Conservation (phyloP, 2,797 vertebrate genomes). For the Pampus argenteus region DNA sequence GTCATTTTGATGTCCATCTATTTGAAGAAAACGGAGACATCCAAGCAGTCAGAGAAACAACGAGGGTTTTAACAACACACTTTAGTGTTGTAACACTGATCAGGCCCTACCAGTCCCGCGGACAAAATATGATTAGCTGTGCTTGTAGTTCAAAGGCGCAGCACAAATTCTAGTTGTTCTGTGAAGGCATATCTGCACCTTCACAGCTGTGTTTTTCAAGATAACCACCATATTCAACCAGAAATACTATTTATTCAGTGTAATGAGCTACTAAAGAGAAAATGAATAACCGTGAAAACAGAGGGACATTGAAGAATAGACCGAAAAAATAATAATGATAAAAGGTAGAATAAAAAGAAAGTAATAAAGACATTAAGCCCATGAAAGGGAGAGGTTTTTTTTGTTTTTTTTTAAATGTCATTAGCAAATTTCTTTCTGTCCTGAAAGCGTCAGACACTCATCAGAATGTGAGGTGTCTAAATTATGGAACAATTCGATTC, state of each 20-base stretch:
- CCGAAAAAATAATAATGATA: slow-evolving; percentile 66
- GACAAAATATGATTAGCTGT: slow-evolving; percentile 71
- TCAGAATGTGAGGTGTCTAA: slow-evolving; percentile 31
- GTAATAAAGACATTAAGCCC: slow-evolving; percentile 64
- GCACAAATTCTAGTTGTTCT: slow-evolving; percentile 62
- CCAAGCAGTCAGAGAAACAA: slow-evolving; percentile 43
- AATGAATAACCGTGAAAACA: slow-evolving; percentile 65
- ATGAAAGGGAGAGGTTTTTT: slow-evolving; percentile 58
- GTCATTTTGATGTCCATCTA: slow-evolving; percentile 41
- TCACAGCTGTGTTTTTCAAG: slow-evolving; percentile 83
- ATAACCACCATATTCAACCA: slow-evolving; percentile 76
- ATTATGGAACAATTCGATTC: slow-evolving; percentile 39
- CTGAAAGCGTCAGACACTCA: slow-evolving; percentile 47
- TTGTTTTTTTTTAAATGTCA: slow-evolving; percentile 50
- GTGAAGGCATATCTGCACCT: slow-evolving; percentile 65
- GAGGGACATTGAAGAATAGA: slow-evolving; percentile 46
- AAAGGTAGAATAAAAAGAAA: slow-evolving; percentile 68
- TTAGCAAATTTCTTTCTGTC: slow-evolving; percentile 57
- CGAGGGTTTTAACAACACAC: slow-evolving; percentile 55
- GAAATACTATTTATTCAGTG: slow-evolving; percentile 76
- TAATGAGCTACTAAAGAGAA: slow-evolving; percentile 80
- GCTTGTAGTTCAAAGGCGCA: slow-evolving; percentile 70
- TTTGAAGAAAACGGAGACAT: slow-evolving; percentile 52
- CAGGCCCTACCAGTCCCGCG: slow-evolving; percentile 47
- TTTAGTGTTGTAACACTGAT: slow-evolving; percentile 70